Percentiles rank a stretch among this genome's conserved stretches.
Evolutionary conservation across 2,113 vertebrate species (phyloP).

Genomic region (Quiscalus mexicanus): DNA sequence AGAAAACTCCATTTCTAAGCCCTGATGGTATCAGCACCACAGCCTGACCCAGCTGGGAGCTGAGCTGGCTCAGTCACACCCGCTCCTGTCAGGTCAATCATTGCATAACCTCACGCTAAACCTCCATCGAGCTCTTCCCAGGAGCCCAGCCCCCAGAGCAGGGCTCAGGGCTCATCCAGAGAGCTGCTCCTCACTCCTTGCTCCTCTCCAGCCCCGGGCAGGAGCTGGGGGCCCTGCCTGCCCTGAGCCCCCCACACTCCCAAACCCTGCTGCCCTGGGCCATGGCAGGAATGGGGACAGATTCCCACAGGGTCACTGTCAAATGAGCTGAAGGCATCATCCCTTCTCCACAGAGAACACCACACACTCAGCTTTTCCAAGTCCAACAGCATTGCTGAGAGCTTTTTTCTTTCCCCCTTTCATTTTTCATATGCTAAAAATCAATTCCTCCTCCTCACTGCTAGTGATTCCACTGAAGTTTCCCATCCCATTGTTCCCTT

Average conservation of each 20-base stretch:
- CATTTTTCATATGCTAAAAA: background rate
- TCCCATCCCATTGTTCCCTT: background rate
- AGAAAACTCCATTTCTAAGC: background rate
- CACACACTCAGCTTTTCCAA: background rate
- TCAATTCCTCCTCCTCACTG: background rate
- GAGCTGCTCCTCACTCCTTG: rapidly evolving
- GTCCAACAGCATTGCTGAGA: background rate
- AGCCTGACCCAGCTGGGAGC: background rate
- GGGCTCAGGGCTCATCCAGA: background rate
- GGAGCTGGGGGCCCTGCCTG: background rate
- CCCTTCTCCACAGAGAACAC: background rate
- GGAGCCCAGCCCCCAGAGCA: background rate
- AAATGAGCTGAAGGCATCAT: background rate
- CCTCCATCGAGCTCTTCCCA: rapidly evolving
- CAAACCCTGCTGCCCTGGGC: background rate
- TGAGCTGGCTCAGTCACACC: background rate
- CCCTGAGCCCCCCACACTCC: rapidly evolving
- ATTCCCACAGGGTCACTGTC: background rate
- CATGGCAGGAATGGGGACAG: rapidly evolving
- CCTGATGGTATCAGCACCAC: background rate
- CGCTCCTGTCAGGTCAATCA: background rate
- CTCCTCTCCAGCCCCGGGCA: background rate
- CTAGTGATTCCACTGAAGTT: background rate
- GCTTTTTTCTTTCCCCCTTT: background rate
- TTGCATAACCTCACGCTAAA: background rate